Evolutionary conservation across 2,888 invertebrate species (phyloP).

Genomic region (Cheilosia grossa): DNA sequence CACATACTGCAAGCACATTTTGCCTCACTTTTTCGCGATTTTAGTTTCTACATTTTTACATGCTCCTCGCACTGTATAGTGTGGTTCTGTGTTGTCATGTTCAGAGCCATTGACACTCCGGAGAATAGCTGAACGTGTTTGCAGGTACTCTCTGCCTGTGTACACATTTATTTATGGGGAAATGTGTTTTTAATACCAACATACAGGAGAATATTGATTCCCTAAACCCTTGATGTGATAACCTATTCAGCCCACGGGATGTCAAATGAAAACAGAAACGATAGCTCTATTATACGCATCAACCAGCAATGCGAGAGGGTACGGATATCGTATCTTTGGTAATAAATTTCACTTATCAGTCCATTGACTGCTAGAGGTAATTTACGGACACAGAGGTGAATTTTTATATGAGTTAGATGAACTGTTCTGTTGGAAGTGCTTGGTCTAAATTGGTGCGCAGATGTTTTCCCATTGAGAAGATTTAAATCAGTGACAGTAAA

Average conservation of each 20-base stretch:
- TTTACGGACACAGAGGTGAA: constrained; percentile 43
- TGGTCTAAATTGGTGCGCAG: background rate
- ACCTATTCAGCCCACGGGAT: constrained; percentile 58
- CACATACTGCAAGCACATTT: constrained; percentile 25
- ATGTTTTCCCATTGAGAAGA: too few relatives aligned
- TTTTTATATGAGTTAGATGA: background rate
- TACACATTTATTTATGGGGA: constrained; percentile 25
- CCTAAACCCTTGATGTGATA: constrained; percentile 33
- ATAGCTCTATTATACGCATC: constrained; percentile 9
- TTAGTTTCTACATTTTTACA: constrained; percentile 18
- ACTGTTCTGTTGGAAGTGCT: background rate
- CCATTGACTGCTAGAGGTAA: constrained; percentile 54
- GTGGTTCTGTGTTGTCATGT: background rate
- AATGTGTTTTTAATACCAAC: constrained; percentile 31
- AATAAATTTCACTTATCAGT: constrained; percentile 67
- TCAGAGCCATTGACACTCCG: constrained; percentile 52
- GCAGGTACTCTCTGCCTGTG: background rate
- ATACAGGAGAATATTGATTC: constrained; percentile 39
- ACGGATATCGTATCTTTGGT: constrained; percentile 29
- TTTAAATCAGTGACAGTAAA: too few relatives aligned
- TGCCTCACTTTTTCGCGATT: constrained; percentile 4
- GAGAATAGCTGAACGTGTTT: constrained; percentile 31
- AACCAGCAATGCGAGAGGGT: background rate
- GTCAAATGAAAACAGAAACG: constrained; percentile 24
- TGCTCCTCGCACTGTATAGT: background rate